Conservation (phyloP, 92 coral and sea anemone species). For the Virgularia gustaviana region DNA sequence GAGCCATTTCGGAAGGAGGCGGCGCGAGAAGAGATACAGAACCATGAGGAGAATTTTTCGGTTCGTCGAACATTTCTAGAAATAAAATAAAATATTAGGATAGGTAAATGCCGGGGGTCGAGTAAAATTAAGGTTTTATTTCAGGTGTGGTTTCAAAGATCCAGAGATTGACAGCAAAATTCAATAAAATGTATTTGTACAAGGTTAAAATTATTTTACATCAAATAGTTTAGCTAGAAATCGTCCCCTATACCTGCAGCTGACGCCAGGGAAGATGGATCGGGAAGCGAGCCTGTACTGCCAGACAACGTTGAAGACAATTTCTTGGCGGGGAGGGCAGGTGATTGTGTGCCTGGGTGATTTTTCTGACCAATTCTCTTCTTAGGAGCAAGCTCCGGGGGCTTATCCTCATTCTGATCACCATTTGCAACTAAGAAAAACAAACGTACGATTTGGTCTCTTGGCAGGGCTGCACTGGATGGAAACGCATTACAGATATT, state of each 20-base stretch:
- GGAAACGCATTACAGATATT: too few species aligned
- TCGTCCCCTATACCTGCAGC: neutral
- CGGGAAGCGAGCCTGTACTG: conserved; percentile 47
- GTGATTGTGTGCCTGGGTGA: conserved; percentile 42
- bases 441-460: too few species aligned
- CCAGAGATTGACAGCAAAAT: too few species aligned
- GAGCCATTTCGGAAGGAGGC: conserved; percentile 67
- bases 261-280: neutral
- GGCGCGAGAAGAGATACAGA: conserved; percentile 55
- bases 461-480: too few species aligned
- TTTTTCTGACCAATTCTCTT: conserved; percentile 34
- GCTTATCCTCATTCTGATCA: conserved; percentile 48
- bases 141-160: too few species aligned
- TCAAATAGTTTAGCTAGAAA: neutral
- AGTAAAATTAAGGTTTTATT: too few species aligned
- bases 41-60: conserved; percentile 14
- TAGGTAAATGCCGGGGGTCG: too few species aligned
- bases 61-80: conserved; percentile 11
- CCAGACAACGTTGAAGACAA: conserved; percentile 22
- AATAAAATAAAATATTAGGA: neutral
- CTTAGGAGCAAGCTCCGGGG: conserved; percentile 69
- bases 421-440: too few species aligned
- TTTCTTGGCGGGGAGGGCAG: conserved; percentile 72
- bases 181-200: neutral
- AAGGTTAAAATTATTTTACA: neutral